phyloP scores from a whole-genome alignment of 2,888 invertebrate species.

The Catocala fraxini region DNA sequence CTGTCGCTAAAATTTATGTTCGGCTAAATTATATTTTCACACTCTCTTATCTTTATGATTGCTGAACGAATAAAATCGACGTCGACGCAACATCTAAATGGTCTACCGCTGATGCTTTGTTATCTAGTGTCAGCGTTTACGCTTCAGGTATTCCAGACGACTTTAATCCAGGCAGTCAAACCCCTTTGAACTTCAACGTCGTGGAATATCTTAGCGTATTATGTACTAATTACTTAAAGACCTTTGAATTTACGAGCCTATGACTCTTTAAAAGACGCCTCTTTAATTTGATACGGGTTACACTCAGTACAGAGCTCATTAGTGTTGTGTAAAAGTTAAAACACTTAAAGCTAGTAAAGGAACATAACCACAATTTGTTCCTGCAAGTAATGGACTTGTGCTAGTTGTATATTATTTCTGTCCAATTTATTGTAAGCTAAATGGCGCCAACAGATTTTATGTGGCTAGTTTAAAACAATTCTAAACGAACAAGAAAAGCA shows the following conservation, averaged over 20 bases:
- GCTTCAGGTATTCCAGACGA: constrained; percentile 64
- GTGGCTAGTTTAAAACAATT: constrained; percentile 6
- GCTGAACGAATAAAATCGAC: constrained; percentile 33
- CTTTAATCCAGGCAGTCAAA: constrained; percentile 32
- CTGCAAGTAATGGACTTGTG: constrained; percentile 7
- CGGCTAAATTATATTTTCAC: constrained; percentile 33
- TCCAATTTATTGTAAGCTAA: constrained; percentile 14
- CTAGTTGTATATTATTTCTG: constrained; percentile 14
- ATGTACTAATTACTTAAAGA: constrained; percentile 43
- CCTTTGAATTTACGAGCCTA: constrained; percentile 3
- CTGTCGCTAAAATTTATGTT: constrained; percentile 35
- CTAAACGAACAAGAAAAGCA: background rate
- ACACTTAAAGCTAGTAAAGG: background rate
- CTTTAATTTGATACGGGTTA: background rate
- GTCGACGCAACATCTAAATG: constrained; percentile 27
- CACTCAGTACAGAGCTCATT: constrained; percentile 17
- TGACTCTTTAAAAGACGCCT: constrained; percentile 17
- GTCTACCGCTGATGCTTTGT: constrained; percentile 46
- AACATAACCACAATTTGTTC: constrained; percentile 11
- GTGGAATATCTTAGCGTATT: constrained; percentile 59
- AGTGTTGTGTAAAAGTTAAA: background rate
- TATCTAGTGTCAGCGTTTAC: constrained; percentile 59
- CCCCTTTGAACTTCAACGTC: constrained; percentile 61
- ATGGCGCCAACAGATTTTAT: constrained; percentile 11
- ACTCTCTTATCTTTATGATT: constrained; percentile 40